Base-by-base conservation (phyloP, 2,888 invertebrate genomes). In the Spatulosminthurus flaviceps region DNA sequence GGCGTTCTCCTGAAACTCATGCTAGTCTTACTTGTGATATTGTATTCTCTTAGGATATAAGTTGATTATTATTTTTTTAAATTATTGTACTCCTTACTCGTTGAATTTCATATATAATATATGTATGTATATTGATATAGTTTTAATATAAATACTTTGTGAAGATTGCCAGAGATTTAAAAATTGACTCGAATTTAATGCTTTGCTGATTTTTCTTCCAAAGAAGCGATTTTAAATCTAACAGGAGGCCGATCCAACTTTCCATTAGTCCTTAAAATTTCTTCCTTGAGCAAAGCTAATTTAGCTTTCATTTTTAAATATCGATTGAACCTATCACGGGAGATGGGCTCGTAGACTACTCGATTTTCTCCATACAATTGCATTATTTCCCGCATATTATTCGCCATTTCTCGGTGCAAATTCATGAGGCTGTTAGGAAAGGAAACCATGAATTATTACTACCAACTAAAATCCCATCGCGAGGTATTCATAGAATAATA, bases 301-400 rank as follows among this genome's bases (percentile, higher is more conserved):
- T 83, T 83, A 0, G 83, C 82, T 79, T 84, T 84, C 13, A 83
- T 61, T 28, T 81, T 78, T 24, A 79, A 74, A 61, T 83, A 84
- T 0, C 83, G 80, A 51, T 84, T 83, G 42, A 82, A 84, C 4
- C 83, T 51, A 1, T 78, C 79, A 26, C 83, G 79, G n/a, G 80
- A 70, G 34, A 84, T 80, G 9, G 81, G 79, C 13, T 77, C 67
- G 9, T 80, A 64, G 0, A 79, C 73, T 24, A 79, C 64, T 11
- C 79, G 79, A 41, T 72, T 75, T n/a, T 83, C 80, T 26, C 78
- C 69, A 19, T 83, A 74, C 21, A 82, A 28, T 21, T 82, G 79
- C 16, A 76, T 71, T 22, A 80, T 66, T 0, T 82, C 81, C 21
- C 82, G 69, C 0, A 84, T 51, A 34, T 80, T 80, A 71, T 84